phyloP scores from a whole-genome alignment of 2,113 vertebrate species.

The Daphoenositta chrysoptera region DNA sequence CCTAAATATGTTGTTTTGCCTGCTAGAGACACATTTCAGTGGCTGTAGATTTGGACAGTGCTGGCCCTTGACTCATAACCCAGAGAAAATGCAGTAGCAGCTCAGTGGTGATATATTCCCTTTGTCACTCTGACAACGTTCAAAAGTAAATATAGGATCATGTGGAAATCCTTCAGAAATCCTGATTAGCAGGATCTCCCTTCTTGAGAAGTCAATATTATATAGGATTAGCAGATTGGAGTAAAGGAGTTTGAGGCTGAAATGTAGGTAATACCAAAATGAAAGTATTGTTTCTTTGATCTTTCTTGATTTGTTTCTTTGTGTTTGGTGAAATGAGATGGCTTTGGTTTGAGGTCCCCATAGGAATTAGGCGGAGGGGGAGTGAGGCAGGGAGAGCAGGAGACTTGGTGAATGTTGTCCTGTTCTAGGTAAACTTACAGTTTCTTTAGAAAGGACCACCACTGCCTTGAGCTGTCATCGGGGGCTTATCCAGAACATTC shows the following conservation, averaged over 20 bases:
- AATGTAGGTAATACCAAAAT: neutral
- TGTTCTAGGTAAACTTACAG: neutral
- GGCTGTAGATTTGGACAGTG: neutral
- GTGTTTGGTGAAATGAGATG: neutral
- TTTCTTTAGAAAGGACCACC: neutral
- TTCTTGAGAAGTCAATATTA: neutral
- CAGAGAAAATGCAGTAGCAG: neutral
- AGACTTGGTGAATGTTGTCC: neutral
- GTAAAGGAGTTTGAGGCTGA: neutral
- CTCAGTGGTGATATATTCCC: neutral
- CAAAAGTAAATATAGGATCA: conserved; percentile 5
- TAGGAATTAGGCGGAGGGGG: neutral
- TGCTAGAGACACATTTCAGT: neutral
- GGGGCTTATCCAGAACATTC: neutral
- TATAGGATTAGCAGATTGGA: conserved; percentile 11
- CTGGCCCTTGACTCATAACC: neutral
- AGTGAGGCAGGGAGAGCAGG: neutral
- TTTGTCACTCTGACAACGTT: neutral
- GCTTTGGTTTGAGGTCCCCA: neutral
- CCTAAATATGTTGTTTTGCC: neutral
- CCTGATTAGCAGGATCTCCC: conserved; percentile 36
- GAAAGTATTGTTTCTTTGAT: neutral
- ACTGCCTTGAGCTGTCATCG: neutral
- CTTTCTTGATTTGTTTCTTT: neutral
- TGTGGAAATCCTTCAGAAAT: conserved; percentile 28